Base-by-base conservation (phyloP, 2,797 vertebrate species). In the Tadarida brasiliensis region DNA sequence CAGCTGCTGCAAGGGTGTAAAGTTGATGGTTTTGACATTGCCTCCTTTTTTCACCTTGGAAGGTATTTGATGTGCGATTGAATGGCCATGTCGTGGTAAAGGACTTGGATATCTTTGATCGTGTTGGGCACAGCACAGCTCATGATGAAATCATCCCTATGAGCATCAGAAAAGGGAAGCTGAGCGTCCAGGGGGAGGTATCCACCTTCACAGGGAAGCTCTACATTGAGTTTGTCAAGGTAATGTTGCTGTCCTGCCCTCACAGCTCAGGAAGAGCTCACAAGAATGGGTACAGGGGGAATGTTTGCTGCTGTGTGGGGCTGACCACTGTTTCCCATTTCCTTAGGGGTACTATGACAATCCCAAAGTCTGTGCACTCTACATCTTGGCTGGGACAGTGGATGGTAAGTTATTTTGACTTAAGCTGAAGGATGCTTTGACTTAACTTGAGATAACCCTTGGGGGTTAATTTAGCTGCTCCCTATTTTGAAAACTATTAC, bases 301-400 rank as follows among this genome's bases (percentile, higher is more conserved):
- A 5, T 78, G 51, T 78, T 93, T 88, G 49, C 80, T 61, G 82
- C 90, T 17, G 8, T 63, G 22, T 71, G 82, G 84, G 30, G 10
- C 39, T 98, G 77, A 93, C 94, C 71, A 17, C 35, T 77, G 63
- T 90, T 96, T 97, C 98, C 19, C 49, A 94, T 96, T 98, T 98
- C 98, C 65, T 98, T 98, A 99, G 99, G 99, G 99, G 98, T 99
- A 99, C 98, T 99, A 99, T 97, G 99, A 99, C 98, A 99, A 99
- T 98, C 99, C 99, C 0, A 99, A 99, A 98, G 98, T 99, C 96
- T 99, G 99, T 96, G 99, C 99, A 22, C 99, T 99, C 19, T 99
- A 99, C 71, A 99, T 99, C 90, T 99, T 99, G 98, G 99, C 99
- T 97, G 99, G 99, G 97, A 99, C 99, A 87, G 98, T 98, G 97